These are phyloP conservation scores for Drosophila bifasciata DNA, from an alignment of 1,140 invertebrate genomes.

Conservation along the genomic window DNA sequence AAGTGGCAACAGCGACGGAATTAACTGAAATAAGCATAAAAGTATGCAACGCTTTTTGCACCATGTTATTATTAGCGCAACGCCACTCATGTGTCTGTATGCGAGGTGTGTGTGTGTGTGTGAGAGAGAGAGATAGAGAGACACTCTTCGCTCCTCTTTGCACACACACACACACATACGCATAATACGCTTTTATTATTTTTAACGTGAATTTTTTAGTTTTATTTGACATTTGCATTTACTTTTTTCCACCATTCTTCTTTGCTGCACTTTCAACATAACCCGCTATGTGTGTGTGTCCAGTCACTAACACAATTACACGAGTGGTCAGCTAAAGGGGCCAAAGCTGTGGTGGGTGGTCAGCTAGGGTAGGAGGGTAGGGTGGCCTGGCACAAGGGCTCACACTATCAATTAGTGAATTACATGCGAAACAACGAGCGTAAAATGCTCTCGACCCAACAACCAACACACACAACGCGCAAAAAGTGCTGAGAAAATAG, in stretches of 20 bases:
- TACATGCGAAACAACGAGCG: slow-evolving; percentile 75
- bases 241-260: slow-evolving; percentile 43
- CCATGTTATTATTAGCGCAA: slow-evolving; percentile 51
- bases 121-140: not conserved
- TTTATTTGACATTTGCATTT: slow-evolving; percentile 57
- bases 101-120: slow-evolving; percentile 11
- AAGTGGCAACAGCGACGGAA: too few relatives aligned
- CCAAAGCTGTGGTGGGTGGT: too few relatives aligned
- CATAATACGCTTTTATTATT: slow-evolving; percentile 72
- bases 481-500: slow-evolving; percentile 62
- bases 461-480: slow-evolving; percentile 14
- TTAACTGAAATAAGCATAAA: slow-evolving; percentile 59
- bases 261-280: slow-evolving; percentile 30
- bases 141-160: not conserved
- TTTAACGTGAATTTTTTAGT: slow-evolving; percentile 71
- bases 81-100: slow-evolving; percentile 13
- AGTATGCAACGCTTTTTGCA: slow-evolving; percentile 49
- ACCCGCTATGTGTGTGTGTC: slow-evolving; percentile 14
- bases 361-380: too few relatives aligned
- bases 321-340: slow-evolving; percentile 31
- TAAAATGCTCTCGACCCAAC: slow-evolving; percentile 50
- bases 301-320: slow-evolving; percentile 73
- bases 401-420: slow-evolving; percentile 82
- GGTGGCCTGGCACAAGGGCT: slow-evolving; percentile 29
- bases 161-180: slow-evolving; percentile 14